Conservation (phyloP, 2,113 vertebrate species). For the Equus przewalskii region DNA sequence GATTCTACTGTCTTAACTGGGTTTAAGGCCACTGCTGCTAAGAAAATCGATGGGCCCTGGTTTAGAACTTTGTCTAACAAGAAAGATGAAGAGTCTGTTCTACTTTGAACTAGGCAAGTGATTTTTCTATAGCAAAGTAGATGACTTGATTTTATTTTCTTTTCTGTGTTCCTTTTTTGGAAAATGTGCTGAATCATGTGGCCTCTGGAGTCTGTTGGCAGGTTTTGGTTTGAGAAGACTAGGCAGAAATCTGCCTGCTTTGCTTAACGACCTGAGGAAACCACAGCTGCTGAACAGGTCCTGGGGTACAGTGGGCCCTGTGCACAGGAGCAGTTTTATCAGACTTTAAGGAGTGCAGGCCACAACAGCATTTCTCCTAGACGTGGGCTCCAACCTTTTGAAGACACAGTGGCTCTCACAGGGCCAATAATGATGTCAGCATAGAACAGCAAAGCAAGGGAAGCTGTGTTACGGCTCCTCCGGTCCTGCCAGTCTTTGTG, state of each 20-base stretch:
- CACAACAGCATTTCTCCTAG: not conserved
- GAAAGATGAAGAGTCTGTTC: not conserved
- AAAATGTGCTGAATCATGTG: not conserved
- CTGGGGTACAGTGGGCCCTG: not conserved
- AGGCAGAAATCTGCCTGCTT: constrained; percentile 17
- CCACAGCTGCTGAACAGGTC: not conserved
- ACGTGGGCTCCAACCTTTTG: not conserved
- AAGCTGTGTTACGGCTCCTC: not conserved
- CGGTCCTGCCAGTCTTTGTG: not conserved
- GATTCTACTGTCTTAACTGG: not conserved
- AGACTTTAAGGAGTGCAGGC: not conserved
- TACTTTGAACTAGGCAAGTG: constrained; percentile 26
- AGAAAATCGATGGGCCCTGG: constrained; percentile 10
- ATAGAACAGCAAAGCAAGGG: not conserved
- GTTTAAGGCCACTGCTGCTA: not conserved
- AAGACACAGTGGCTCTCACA: not conserved
- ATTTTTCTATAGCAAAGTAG: constrained; percentile 48
- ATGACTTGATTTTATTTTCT: not conserved
- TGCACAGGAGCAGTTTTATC: not conserved
- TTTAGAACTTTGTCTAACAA: constrained; percentile 50
- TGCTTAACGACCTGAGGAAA: constrained; percentile 55
- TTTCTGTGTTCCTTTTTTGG: not conserved
- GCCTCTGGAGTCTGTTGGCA: not conserved
- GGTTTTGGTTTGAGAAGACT: not conserved
- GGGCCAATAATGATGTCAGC: not conserved